Evolutionary conservation across 2,888 invertebrate species (phyloP).

Genomic region (Melinaea marsaeus): DNA sequence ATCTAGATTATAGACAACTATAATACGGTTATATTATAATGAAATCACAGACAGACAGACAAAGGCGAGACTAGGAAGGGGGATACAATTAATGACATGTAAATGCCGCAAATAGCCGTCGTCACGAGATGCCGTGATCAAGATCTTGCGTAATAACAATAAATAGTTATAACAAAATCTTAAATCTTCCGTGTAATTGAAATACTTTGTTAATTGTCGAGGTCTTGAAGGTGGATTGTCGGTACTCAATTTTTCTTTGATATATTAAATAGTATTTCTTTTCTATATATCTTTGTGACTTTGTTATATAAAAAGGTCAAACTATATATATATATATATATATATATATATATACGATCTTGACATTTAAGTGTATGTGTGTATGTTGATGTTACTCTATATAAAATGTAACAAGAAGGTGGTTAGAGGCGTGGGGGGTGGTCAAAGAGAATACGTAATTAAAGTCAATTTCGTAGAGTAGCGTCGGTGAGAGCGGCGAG

Average conservation of each 20-base stretch:
- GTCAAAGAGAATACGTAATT: constrained; percentile 20
- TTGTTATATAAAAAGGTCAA: no score
- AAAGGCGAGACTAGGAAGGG: constrained; percentile 57
- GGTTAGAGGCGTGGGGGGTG: not conserved
- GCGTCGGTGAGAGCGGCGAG: constrained; percentile 24
- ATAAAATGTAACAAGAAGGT: not conserved
- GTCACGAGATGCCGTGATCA: constrained; percentile 44
- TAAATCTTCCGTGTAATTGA: no score
- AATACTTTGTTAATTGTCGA: no score
- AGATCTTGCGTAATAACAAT: constrained; percentile 26
- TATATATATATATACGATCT: no score
- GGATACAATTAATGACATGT: constrained; percentile 52
- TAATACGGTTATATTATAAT: constrained; percentile 31
- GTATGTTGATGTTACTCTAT: constrained; percentile 2
- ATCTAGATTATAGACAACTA: constrained; percentile 24
- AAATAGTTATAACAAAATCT: constrained; percentile 1
- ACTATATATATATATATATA: no score
- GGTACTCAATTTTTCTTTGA: no score
- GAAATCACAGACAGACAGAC: constrained; percentile 50
- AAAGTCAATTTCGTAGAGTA: constrained; percentile 16
- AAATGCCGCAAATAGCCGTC: constrained; percentile 51
- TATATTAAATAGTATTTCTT: no score
- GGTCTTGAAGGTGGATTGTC: no score
- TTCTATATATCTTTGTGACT: no score
- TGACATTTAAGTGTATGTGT: no score